phyloP scores from a whole-genome alignment of 2,888 invertebrate species.

The Leptarthrus brevirostris region DNA sequence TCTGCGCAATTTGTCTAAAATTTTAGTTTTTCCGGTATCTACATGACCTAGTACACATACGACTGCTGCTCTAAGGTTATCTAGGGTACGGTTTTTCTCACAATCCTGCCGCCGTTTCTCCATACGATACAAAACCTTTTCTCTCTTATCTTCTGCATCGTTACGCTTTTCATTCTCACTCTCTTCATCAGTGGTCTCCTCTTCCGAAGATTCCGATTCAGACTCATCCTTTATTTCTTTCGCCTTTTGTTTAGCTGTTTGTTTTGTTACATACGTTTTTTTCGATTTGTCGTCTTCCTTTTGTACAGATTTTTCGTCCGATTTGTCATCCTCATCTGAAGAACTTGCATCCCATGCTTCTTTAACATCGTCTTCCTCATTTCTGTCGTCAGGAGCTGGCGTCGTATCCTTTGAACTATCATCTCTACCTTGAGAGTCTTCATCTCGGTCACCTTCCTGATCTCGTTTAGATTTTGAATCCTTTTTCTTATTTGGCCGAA shows the following conservation, averaged over 20 bases:
- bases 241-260: constrained; percentile 35
- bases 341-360: constrained; percentile 89
- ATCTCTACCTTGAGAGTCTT: constrained; percentile 54
- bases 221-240: neutral
- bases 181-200: constrained; percentile 58
- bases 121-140: constrained; percentile 79
- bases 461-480: constrained; percentile 65
- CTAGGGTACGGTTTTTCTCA: constrained; percentile 74
- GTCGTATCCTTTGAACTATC: constrained; percentile 56
- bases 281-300: neutral
- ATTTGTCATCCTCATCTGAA: constrained; percentile 61
- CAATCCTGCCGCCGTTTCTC: constrained; percentile 77
- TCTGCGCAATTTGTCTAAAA: constrained; percentile 91
- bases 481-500: constrained; percentile 78
- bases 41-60: constrained; percentile 99
- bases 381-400: constrained; percentile 58
- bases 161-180: constrained; percentile 75
- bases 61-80: constrained; percentile 90
- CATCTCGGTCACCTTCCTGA: constrained; percentile 60
- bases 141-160: constrained; percentile 80
- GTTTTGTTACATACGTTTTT: neutral
- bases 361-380: constrained; percentile 74
- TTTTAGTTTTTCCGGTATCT: constrained; percentile 99
- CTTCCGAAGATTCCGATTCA: constrained; percentile 51
- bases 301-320: neutral